Conservation (phyloP, 2,888 invertebrate genomes). For the Ophion costatus region DNA sequence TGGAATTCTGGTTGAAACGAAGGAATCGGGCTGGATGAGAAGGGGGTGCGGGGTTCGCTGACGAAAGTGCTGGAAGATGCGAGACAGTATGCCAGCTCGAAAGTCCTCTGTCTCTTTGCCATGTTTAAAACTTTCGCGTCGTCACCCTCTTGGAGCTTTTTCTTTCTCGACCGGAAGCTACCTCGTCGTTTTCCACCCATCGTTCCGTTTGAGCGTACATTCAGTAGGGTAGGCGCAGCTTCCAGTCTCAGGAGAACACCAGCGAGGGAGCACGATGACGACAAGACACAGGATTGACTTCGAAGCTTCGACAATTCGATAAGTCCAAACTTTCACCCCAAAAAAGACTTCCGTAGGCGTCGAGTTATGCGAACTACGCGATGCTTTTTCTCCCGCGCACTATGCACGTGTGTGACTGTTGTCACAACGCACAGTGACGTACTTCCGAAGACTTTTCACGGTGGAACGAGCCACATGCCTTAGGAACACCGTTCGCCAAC, state of each 20-base stretch:
- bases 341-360: slow-evolving; percentile 34
- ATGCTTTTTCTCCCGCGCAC: slow-evolving; percentile 22
- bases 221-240: neutral
- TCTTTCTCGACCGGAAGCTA: slow-evolving; percentile 37
- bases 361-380: slow-evolving; percentile 34
- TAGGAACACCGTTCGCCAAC: slow-evolving; percentile 12
- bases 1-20: slow-evolving; percentile 17
- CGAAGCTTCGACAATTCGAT: slow-evolving; percentile 61
- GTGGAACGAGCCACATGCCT: neutral
- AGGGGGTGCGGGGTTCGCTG: slow-evolving; percentile 34
- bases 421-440: slow-evolving; percentile 8
- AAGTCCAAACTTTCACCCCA: slow-evolving; percentile 51
- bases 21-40: slow-evolving; percentile 1
- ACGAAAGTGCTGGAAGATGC: slow-evolving; percentile 48
- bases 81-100: slow-evolving; percentile 39
- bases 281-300: slow-evolving; percentile 57
- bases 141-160: slow-evolving; percentile 59
- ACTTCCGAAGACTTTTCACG: slow-evolving; percentile 6
- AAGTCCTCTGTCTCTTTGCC: slow-evolving; percentile 61
- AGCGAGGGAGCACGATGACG: slow-evolving; percentile 19
- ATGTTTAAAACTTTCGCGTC: slow-evolving; percentile 73
- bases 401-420: slow-evolving; percentile 1
- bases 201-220: slow-evolving; percentile 21
- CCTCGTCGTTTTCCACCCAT: slow-evolving; percentile 47
- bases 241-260: slow-evolving; percentile 12